A percentile compares a stretch with the other conserved stretches of the same genome.
Evolutionary conservation across 2,888 invertebrate genomes (phyloP).

Genomic region (Chrysolina americana): DNA sequence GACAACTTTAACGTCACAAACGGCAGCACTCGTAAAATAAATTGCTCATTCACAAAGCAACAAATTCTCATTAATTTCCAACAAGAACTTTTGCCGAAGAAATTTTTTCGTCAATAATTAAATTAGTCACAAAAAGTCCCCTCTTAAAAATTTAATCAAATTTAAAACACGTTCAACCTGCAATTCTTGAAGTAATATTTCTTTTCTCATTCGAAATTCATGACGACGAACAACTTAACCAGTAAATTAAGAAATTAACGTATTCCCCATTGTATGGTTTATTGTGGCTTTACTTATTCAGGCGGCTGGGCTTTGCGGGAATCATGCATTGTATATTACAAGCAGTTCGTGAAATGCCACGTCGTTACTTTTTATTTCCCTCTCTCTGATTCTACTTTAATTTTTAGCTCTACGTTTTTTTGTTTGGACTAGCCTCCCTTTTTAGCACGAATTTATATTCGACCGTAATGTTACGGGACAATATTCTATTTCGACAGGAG

Average conservation of each 20-base stretch:
- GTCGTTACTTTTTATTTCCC: constrained; percentile 57
- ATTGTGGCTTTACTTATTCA: constrained; percentile 69
- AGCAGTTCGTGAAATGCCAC: constrained; percentile 67
- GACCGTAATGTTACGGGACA: not conserved
- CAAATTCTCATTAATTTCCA: constrained; percentile 36
- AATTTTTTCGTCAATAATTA: constrained; percentile 44
- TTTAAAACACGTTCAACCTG: constrained; percentile 65
- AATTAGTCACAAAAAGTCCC: constrained; percentile 50
- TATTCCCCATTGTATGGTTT: constrained; percentile 70
- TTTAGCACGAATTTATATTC: constrained; percentile 10
- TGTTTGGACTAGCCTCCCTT: constrained; percentile 13
- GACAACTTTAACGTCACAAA: not conserved
- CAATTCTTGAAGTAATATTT: constrained; percentile 68
- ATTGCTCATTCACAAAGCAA: not conserved
- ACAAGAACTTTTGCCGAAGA: constrained; percentile 37
- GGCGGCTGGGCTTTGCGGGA: constrained; percentile 59
- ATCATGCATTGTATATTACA: constrained; percentile 68
- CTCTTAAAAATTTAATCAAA: constrained; percentile 65
- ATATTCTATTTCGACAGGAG: not conserved
- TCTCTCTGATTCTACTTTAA: constrained; percentile 46
- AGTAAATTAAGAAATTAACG: constrained; percentile 71
- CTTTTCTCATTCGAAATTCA: constrained; percentile 67
- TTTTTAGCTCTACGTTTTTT: constrained; percentile 31
- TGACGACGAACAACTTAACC: constrained; percentile 68
- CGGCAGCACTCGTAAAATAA: not conserved